A percentile compares a stretch with the other conserved stretches of the same genome.
Evolutionary conservation across 2,113 vertebrate genomes (phyloP).

Genomic region (Crotalus viridis): DNA sequence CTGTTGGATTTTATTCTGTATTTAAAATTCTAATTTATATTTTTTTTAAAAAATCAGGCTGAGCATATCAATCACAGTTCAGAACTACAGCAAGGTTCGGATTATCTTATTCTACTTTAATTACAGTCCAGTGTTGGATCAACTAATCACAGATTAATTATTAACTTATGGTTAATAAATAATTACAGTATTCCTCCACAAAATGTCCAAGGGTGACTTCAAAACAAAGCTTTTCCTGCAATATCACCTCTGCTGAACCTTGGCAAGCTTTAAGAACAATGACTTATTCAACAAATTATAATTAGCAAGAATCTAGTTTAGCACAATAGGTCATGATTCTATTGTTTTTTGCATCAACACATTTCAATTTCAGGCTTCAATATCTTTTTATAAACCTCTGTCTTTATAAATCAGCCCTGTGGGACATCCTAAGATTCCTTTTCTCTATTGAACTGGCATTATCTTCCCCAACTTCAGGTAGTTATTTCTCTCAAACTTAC

Average conservation of each 20-base stretch:
- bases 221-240: background rate
- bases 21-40: too few species aligned
- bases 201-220: background rate
- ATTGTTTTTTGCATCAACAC: background rate
- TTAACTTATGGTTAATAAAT: background rate
- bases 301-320: background rate
- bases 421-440: background rate
- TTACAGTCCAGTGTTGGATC: background rate
- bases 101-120: background rate
- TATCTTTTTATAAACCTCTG: background rate
- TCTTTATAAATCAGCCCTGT: background rate
- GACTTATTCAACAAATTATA: background rate
- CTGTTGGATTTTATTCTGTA: too few species aligned
- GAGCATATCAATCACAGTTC: background rate
- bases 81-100: background rate
- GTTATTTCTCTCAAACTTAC: background rate
- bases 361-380: background rate
- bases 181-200: background rate
- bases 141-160: background rate
- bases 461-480: background rate
- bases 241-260: background rate
- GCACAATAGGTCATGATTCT: background rate
- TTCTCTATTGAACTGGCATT: background rate
- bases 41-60: too few species aligned
- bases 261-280: background rate